Evolutionary conservation across 2,113 vertebrate species (phyloP).

Genomic region (Hypanus sabinus): DNA sequence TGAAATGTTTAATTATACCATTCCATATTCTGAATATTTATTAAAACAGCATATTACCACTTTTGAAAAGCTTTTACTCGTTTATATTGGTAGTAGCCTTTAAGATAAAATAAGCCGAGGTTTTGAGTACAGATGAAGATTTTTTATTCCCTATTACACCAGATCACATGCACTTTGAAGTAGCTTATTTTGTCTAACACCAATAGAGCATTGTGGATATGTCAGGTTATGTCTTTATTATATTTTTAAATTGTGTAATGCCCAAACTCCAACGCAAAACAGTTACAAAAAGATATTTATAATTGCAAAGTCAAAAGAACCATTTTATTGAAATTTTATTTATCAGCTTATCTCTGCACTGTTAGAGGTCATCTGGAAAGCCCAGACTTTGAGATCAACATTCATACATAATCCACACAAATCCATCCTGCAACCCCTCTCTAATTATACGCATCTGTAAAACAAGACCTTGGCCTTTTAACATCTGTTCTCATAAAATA

Average conservation of each 20-base stretch:
- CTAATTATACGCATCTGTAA: conserved; percentile 52
- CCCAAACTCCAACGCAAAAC: conserved; percentile 45
- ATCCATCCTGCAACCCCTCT: conserved; percentile 48
- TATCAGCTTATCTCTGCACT: conserved; percentile 53
- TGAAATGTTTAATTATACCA: not conserved
- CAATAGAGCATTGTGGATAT: conserved; percentile 10
- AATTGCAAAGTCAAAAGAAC: conserved; percentile 49
- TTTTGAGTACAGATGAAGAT: conserved; percentile 35
- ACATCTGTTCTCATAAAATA: conserved; percentile 52
- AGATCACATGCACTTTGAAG: conserved; percentile 1
- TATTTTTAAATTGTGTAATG: conserved; percentile 43
- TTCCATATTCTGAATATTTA: not conserved
- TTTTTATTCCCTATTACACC: conserved; percentile 21
- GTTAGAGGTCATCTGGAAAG: conserved; percentile 55
- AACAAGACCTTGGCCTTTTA: conserved; percentile 49
- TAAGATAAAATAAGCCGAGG: conserved; percentile 18
- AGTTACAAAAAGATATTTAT: conserved; percentile 49
- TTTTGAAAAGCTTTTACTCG: not conserved
- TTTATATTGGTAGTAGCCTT: not conserved
- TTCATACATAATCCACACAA: conserved; percentile 57
- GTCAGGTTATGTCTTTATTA: conserved; percentile 35
- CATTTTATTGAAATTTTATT: conserved; percentile 52
- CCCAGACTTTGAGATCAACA: conserved; percentile 50
- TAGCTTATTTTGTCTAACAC: conserved; percentile 24
- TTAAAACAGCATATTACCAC: not conserved